phyloP scores from a whole-genome alignment of 1,140 invertebrate species.

The Saccostrea glomerata region DNA sequence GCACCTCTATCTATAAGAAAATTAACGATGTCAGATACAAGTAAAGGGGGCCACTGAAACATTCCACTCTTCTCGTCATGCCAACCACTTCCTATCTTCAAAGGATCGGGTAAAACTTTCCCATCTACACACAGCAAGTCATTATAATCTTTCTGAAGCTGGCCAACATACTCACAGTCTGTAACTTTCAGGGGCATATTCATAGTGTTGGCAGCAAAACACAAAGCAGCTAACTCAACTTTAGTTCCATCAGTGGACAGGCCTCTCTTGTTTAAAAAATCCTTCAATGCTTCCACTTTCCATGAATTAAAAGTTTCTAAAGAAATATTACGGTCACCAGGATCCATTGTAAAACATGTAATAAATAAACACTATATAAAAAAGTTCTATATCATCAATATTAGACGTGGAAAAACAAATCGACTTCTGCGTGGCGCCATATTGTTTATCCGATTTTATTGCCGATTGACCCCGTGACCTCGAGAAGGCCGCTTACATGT shows the following conservation, averaged over 20 bases:
- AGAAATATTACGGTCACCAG: slow-evolving; percentile 20
- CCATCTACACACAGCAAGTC: background rate
- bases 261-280: slow-evolving; percentile 32
- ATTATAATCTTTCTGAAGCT: background rate
- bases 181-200: background rate
- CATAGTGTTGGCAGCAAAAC: too few species aligned
- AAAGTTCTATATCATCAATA: too few species aligned
- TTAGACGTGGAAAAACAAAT: too few species aligned
- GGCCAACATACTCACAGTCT: background rate
- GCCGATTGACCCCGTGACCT: too few species aligned
- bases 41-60: slow-evolving; percentile 39
- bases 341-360: slow-evolving; percentile 33
- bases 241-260: slow-evolving; percentile 25
- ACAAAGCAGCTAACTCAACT: background rate
- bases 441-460: too few species aligned
- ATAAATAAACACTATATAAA: too few species aligned
- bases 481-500: too few species aligned
- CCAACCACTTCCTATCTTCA: background rate
- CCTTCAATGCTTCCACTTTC: slow-evolving; percentile 31
- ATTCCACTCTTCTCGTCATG: slow-evolving; percentile 33
- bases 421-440: too few species aligned
- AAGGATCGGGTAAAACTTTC: slow-evolving; percentile 34
- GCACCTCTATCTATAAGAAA: slow-evolving; percentile 6
- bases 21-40: slow-evolving; percentile 40
- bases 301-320: slow-evolving; percentile 35